Conservation (phyloP, 2,113 vertebrate genomes). For the Oncorhynchus tshawytscha region DNA sequence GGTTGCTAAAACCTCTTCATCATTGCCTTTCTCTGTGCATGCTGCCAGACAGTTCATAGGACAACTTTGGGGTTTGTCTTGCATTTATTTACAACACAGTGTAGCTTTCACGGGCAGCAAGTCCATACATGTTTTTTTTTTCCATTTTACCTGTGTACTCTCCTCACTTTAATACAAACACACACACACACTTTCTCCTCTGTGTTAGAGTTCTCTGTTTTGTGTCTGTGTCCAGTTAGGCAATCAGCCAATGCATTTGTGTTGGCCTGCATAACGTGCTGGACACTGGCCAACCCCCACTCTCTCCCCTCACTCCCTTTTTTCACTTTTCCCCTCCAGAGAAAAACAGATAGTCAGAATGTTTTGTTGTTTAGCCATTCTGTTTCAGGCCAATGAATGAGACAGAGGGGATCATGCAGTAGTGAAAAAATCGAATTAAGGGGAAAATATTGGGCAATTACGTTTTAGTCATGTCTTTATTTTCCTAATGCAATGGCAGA, state of each 20-base stretch:
- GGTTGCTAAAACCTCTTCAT: neutral
- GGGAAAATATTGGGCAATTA: too few species aligned
- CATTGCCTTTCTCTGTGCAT: too few species aligned
- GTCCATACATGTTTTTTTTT: neutral
- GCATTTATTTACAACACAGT: neutral
- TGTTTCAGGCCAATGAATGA: neutral
- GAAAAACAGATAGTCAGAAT: conserved; percentile 37
- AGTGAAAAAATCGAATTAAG: too few species aligned
- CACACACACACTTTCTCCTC: neutral
- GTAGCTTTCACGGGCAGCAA: neutral
- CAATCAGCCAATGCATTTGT: neutral
- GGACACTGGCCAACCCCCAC: conserved; percentile 15
- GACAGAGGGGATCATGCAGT: too few species aligned
- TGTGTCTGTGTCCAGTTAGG: neutral
- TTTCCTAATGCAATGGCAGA: too few species aligned
- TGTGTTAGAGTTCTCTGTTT: neutral
- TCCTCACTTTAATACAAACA: too few species aligned
- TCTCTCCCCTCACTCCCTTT: conserved; percentile 30
- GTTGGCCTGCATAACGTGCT: neutral
- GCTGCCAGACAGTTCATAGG: too few species aligned
- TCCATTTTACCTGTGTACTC: too few species aligned
- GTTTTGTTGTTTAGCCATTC: conserved; percentile 10
- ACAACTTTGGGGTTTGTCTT: too few species aligned
- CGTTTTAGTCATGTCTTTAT: too few species aligned
- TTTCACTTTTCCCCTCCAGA: neutral